These are phyloP conservation scores for Pteropus alecto DNA, from an alignment of 2,113 vertebrate genomes.

Conservation along the genomic window DNA sequence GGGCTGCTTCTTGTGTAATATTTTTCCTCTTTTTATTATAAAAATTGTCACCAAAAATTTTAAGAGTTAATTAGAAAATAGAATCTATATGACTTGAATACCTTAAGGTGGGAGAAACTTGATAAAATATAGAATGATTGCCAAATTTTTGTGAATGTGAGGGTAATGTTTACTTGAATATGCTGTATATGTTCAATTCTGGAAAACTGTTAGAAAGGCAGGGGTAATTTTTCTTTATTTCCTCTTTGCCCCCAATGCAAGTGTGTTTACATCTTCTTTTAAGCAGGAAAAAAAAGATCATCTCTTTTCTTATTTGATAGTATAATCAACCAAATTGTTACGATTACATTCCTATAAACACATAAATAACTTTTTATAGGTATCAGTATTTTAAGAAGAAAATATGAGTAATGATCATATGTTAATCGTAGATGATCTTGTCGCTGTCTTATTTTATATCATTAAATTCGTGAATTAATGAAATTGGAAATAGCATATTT, in stretches of 20 bases:
- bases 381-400: conserved; percentile 27
- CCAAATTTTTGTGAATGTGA: not conserved
- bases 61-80: not conserved
- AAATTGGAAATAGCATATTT: conserved; percentile 46
- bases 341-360: not conserved
- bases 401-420: not conserved
- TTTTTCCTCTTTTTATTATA: not conserved
- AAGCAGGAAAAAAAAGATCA: not conserved
- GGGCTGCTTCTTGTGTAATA: not conserved
- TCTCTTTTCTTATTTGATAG: conserved; percentile 6
- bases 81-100: not conserved
- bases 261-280: not conserved
- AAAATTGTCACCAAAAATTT: not conserved
- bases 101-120: not conserved
- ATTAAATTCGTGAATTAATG: conserved; percentile 21
- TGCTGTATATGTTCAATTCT: not conserved
- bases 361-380: not conserved
- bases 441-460: conserved; percentile 14
- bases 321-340: not conserved
- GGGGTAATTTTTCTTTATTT: not conserved
- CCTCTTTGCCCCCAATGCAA: not conserved
- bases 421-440: conserved; percentile 1
- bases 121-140: not conserved
- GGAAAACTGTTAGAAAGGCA: not conserved
- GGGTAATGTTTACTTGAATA: not conserved